Percentiles rank a stretch among this genome's conserved stretches.
Conservation (phyloP, 2,797 vertebrate species). For the Galaxias olidus region DNA sequence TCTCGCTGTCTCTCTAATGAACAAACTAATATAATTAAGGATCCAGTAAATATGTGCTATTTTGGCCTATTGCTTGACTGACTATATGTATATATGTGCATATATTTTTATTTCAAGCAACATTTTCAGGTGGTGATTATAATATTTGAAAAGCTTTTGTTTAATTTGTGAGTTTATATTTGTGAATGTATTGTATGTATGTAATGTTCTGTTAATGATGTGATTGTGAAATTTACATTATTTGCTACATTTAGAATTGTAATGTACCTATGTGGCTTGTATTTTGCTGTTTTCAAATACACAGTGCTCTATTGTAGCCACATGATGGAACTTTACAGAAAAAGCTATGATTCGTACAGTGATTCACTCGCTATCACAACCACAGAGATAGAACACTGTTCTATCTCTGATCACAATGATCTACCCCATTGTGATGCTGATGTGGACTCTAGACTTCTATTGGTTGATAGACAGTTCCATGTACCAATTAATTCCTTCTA, state of each 20-base stretch:
- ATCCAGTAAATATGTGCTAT: background rate
- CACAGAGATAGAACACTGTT: too few species aligned
- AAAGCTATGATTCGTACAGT: background rate
- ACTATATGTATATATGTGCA: slow-evolving; percentile 11
- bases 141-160: slow-evolving; percentile 40
- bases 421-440: too few species aligned
- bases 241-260: slow-evolving; percentile 21
- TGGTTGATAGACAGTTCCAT: too few species aligned
- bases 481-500: too few species aligned
- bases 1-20: background rate
- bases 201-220: slow-evolving; percentile 25
- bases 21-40: background rate
- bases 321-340: slow-evolving; percentile 14
- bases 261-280: slow-evolving; percentile 6
- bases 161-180: slow-evolving; percentile 32
- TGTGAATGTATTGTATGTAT: slow-evolving; percentile 31
- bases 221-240: background rate
- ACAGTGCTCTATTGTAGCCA: slow-evolving; percentile 12
- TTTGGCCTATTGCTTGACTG: slow-evolving; percentile 5
- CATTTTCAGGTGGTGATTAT: slow-evolving; percentile 42
- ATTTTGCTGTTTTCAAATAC: background rate
- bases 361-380: too few species aligned
- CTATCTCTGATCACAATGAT: too few species aligned
- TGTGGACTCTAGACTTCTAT: too few species aligned
- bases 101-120: background rate